phyloP scores from a whole-genome alignment of 2,113 vertebrate genomes.

The Callopanchax toddi region DNA sequence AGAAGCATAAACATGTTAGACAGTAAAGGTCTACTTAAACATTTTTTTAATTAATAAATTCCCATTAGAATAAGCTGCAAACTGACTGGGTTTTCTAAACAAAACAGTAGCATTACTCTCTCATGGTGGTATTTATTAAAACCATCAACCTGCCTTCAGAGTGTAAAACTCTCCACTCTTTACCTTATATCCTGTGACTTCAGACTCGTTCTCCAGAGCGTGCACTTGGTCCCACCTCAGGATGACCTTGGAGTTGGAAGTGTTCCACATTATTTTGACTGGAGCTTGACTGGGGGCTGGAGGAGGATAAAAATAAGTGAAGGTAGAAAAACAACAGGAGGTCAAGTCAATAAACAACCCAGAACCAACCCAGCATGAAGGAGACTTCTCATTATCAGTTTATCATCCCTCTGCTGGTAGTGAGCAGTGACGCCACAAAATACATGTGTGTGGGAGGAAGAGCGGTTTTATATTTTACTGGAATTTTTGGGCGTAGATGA shows the following conservation, averaged over 20 bases:
- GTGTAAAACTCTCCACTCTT: conserved; percentile 1
- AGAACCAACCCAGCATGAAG: conserved; percentile 50
- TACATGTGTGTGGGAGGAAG: conserved; percentile 24
- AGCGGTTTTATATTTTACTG: conserved; percentile 15
- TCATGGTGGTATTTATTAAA: background rate
- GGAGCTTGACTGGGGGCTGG: conserved; percentile 94
- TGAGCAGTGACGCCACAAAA: conserved; percentile 28
- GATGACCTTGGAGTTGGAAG: conserved; percentile 94
- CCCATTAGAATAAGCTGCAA: too few relatives aligned
- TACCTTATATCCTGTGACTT: conserved; percentile 98
- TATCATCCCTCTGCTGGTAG: conserved; percentile 34
- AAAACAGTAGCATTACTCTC: too few relatives aligned
- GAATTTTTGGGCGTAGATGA: conserved; percentile 1
- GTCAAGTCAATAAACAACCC: conserved; percentile 43
- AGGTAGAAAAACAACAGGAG: conserved; percentile 40
- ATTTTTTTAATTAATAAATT: too few relatives aligned
- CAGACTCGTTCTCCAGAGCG: conserved; percentile 94
- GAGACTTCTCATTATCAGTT: conserved; percentile 61
- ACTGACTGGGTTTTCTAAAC: too few relatives aligned
- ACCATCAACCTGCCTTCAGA: too few relatives aligned
- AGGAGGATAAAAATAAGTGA: background rate
- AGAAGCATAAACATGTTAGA: background rate
- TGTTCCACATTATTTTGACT: conserved; percentile 93
- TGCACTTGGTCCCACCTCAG: conserved; percentile 97
- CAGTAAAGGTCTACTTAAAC: background rate